A percentile compares a stretch with the other conserved stretches of the same genome.
Conservation (phyloP, 2,113 vertebrate genomes). For the Tragelaphus imberbis region DNA sequence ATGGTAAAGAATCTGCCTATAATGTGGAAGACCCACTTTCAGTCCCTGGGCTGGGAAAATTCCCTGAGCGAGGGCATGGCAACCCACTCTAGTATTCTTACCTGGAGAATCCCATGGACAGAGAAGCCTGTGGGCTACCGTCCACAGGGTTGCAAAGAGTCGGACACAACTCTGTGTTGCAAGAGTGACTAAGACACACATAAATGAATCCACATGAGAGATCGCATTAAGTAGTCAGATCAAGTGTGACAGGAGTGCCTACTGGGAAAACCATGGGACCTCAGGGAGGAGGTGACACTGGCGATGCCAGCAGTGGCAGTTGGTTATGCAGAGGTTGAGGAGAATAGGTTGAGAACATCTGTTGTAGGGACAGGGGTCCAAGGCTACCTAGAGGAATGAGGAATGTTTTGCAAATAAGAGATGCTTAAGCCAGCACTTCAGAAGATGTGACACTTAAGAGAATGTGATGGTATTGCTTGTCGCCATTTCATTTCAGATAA, state of each 20-base stretch:
- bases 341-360: neutral
- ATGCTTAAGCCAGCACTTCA: neutral
- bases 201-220: neutral
- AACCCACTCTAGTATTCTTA: neutral
- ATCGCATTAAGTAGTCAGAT: fast-evolving
- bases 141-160: neutral
- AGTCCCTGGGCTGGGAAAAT: neutral
- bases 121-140: neutral
- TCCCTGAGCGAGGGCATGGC: neutral
- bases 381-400: neutral
- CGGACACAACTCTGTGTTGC: neutral
- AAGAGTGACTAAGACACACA: neutral
- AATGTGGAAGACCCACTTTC: neutral
- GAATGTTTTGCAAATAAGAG: neutral
- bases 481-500: neutral
- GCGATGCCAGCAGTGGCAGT: fast-evolving
- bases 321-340: neutral
- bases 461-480: no score
- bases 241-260: fast-evolving
- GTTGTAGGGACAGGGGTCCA: neutral
- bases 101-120: neutral
- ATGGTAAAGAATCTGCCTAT: neutral
- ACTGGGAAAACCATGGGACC: neutral
- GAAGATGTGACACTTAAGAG: fast-evolving
- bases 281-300: no score